Evolutionary conservation across 35 echinoderm and acorn worm species (phyloP), one percentile per base, ranked within the genome.

Genomic region (Amphiura filiformis): DNA sequence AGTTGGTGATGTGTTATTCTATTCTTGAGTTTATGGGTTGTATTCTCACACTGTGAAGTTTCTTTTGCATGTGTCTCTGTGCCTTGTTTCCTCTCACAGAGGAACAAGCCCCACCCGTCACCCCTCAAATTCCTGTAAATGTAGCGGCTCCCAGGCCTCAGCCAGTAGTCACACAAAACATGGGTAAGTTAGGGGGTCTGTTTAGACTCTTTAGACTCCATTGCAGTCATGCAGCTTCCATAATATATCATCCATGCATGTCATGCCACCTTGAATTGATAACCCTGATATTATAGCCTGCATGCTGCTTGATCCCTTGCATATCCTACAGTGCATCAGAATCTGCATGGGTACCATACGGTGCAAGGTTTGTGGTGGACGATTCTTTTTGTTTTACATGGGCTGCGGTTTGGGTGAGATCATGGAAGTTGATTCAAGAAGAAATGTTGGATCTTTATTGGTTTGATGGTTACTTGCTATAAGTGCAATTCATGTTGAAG

Each of bases 131-230:
- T 56, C 84, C 87, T 36, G 84, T 93, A 33, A 56, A 75, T 32
- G 88, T 92, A 35, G 86, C 89, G 39, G 91, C 88, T 76, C 86
- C 94, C 37, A 93, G 90, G 80, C 83, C 94, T 77, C 81, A 93
- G 83, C 87, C 87, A 32, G 77, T 93, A 70, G 36, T 93, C 49
- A 90, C 79, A 32, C 89, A 93, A 65, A 83, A 97, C 13, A 88
- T 97, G 94, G 94, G 94, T 97, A 92, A 97, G 94, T 97, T 81
- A 87, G 38, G 78, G 78, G 86, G 76, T 52, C 78, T 33, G 9
- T 9, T 1, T 83, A 34, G 32, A 56, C 61, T 70, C 61, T 70
- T 70, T 70, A 70, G 61, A 15, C 61, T 70, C 61, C 9, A 15
- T 5, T n/a, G 26, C 61, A 70, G 61, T 70, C 61, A 26, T 70